Percentiles rank a stretch among this genome's conserved stretches.
Evolutionary conservation across 2,888 invertebrate species (phyloP).

Genomic region (Hirtodrosophila confusa): DNA sequence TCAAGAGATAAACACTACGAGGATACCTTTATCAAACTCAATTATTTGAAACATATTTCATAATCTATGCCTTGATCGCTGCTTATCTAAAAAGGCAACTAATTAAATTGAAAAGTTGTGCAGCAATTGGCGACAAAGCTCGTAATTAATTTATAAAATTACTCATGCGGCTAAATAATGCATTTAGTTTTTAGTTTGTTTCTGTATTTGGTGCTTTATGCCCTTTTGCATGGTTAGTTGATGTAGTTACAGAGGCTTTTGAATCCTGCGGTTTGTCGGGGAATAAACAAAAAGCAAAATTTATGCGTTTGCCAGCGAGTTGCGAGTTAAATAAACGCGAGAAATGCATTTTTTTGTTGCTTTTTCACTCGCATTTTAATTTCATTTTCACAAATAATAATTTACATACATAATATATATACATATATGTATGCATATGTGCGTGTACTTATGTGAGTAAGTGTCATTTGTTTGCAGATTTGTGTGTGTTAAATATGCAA

Average conservation of each 20-base stretch:
- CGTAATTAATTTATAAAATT: conserved; percentile 68
- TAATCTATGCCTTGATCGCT: not conserved
- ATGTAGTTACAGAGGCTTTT: conserved; percentile 17
- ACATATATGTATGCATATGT: not conserved
- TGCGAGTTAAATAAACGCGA: conserved; percentile 43
- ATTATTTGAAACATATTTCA: not conserved
- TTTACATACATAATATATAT: conserved; percentile 31
- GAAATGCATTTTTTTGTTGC: conserved; percentile 51
- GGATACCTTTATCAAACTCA: too few species aligned
- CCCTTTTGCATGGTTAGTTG: conserved; percentile 23
- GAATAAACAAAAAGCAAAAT: conserved; percentile 41
- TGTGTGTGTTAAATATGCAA: not conserved
- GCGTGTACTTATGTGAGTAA: not conserved
- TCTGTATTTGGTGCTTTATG: conserved; percentile 22
- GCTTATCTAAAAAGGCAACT: conserved; percentile 25
- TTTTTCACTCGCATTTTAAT: conserved; percentile 46
- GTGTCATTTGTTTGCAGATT: not conserved
- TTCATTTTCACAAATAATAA: conserved; percentile 67
- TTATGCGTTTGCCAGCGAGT: conserved; percentile 45
- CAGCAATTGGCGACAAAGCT: conserved; percentile 38
- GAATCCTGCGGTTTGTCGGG: conserved; percentile 51
- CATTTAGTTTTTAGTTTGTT: conserved; percentile 54
- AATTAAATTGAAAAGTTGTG: conserved; percentile 55
- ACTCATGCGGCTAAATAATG: conserved; percentile 67
- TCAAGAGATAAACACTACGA: too few species aligned